Percentiles rank a stretch among this genome's conserved stretches.
Conservation (phyloP, 23 tunicate species). For the Botrylloides violaceus region DNA sequence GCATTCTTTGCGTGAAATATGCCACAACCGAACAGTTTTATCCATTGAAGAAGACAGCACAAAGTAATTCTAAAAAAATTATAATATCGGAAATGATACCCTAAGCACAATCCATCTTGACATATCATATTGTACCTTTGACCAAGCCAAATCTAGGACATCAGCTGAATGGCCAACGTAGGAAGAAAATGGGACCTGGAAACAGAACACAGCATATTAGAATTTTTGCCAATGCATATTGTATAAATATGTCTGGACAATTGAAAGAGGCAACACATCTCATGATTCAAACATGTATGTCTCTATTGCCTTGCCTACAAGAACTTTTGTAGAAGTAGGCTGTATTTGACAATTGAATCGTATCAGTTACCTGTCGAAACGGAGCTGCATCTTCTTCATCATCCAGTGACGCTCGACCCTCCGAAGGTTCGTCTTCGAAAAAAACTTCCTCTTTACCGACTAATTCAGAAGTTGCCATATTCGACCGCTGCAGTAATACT, state of each 20-base stretch:
- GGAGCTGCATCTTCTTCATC: conserved; percentile 90
- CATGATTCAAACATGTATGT: no score
- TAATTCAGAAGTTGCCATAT: no score
- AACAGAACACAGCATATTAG: not conserved
- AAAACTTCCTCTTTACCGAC: conserved; percentile 6
- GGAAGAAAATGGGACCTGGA: conserved; percentile 73
- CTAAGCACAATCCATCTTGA: not conserved
- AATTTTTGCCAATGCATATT: no score
- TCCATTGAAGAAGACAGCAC: conserved; percentile 93
- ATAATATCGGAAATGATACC: not conserved
- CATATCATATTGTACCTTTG: conserved; percentile 49
- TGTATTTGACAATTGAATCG: no score
- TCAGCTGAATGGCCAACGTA: conserved; percentile 95
- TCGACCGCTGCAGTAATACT: not conserved
- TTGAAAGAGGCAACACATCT: no score
- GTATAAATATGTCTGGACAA: no score
- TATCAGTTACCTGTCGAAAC: conserved; percentile 45
- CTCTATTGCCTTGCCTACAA: no score
- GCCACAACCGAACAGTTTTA: conserved; percentile 92
- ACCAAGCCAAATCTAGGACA: conserved; percentile 97
- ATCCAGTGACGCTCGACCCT: not conserved
- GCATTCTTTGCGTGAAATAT: conserved; percentile 89
- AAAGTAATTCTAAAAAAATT: conserved; percentile 65
- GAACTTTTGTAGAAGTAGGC: no score
- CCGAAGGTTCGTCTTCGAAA: not conserved